Conservation (phyloP, 2,888 invertebrate species). For the Lepidonotus clava region DNA sequence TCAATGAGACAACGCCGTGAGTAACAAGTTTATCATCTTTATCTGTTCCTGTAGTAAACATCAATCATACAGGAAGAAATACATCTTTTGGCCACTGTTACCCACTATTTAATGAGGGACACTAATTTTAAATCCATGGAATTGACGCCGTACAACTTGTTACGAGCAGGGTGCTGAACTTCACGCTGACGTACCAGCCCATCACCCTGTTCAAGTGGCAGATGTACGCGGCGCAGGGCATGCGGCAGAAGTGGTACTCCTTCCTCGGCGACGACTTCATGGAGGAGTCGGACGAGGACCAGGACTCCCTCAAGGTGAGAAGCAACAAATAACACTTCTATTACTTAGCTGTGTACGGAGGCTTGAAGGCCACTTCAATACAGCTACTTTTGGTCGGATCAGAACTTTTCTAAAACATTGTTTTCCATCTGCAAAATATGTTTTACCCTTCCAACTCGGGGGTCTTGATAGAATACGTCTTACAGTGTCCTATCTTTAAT, state of each 20-base stretch:
- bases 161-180: constrained; percentile 78
- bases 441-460: too few species aligned
- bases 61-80: too few species aligned
- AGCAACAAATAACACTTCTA: not conserved
- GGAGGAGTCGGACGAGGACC: constrained; percentile 84
- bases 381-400: too few species aligned
- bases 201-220: constrained; percentile 99
- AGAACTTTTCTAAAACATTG: too few species aligned
- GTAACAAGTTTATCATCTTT: constrained; percentile 64
- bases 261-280: constrained; percentile 82
- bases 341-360: too few species aligned
- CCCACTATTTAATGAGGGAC: too few species aligned
- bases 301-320: constrained; percentile 84
- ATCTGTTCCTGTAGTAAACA: not conserved
- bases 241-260: constrained; percentile 91
- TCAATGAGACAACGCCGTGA: constrained; percentile 90
- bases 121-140: not conserved
- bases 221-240: constrained; percentile 95
- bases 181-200: constrained; percentile 85
- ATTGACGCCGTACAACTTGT: not conserved
- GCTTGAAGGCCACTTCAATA: too few species aligned
- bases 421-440: too few species aligned
- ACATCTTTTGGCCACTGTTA: too few species aligned
- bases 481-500: too few species aligned
- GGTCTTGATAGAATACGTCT: too few species aligned